Percentiles rank a stretch among this genome's conserved stretches.
These are phyloP conservation scores for Parnassius glacialis DNA, from an alignment of 2,888 invertebrate species.

Conservation along the genomic window DNA sequence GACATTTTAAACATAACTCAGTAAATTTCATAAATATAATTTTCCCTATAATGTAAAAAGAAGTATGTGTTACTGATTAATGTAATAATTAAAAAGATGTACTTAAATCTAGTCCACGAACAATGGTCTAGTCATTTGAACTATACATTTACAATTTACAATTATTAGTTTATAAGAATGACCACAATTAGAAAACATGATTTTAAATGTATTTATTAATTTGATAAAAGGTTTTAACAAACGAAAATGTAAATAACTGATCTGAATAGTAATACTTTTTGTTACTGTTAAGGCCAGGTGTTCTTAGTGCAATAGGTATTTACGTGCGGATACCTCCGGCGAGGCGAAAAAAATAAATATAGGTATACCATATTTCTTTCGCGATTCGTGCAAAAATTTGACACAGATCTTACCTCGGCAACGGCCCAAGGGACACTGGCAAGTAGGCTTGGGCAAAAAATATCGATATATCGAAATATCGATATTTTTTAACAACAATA, in stretches of 20 bases:
- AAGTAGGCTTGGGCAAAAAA: too few species aligned
- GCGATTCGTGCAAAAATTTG: too few species aligned
- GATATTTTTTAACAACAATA: too few species aligned
- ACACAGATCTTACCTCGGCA: too few species aligned
- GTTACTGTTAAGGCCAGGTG: not conserved
- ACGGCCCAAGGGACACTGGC: too few species aligned
- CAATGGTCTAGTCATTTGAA: constrained; percentile 20
- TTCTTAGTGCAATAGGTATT: not conserved
- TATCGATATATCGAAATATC: too few species aligned
- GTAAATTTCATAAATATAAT: constrained; percentile 11
- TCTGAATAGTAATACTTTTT: not conserved
- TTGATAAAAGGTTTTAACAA: constrained; percentile 4
- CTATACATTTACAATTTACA: too few species aligned
- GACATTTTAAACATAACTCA: not conserved
- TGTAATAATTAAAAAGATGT: not conserved
- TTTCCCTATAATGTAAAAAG: not conserved
- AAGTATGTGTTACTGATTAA: too few species aligned
- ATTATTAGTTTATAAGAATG: constrained; percentile 19
- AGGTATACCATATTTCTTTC: too few species aligned
- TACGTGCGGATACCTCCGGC: too few species aligned
- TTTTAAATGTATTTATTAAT: constrained; percentile 9
- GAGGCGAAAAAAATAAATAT: too few species aligned
- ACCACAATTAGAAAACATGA: constrained; percentile 1
- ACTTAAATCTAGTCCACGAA: constrained; percentile 18
- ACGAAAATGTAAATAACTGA: constrained; percentile 14